Percentiles rank a stretch among this genome's conserved stretches.
phyloP scores from a whole-genome alignment of 2,888 invertebrate species.

The Orchesella flavescens region DNA sequence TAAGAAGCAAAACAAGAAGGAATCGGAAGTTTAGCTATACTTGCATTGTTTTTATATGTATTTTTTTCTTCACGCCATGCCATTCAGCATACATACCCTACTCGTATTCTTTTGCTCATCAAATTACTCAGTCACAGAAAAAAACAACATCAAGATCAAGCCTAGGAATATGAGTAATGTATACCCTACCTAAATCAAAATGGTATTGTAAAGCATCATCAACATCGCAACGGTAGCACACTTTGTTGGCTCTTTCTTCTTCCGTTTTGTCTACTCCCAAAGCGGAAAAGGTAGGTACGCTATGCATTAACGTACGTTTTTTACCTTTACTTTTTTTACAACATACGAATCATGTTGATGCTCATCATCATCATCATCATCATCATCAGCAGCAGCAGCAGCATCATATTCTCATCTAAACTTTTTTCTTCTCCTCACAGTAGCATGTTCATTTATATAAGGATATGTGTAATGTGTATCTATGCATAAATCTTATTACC shows the following conservation, averaged over 20 bases:
- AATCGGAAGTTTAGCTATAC: no score
- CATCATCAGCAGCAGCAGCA: constrained; percentile 5
- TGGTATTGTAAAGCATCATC: no score
- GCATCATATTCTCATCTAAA: not conserved
- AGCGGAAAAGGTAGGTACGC: not conserved
- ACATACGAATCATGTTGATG: constrained; percentile 1
- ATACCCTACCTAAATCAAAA: no score
- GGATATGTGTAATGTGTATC: not conserved
- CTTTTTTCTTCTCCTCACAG: not conserved
- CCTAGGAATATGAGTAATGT: no score
- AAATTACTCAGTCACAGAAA: no score
- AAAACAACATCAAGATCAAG: no score
- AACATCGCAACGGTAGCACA: not conserved
- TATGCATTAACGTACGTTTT: no score
- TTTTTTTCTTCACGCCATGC: no score
- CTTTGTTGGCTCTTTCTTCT: not conserved
- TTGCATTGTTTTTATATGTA: no score
- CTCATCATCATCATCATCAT: constrained; percentile 18
- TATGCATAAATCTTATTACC: constrained; percentile 23
- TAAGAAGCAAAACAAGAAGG: no score
- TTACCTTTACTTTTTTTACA: not conserved
- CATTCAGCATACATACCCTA: no score
- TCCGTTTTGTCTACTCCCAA: not conserved
- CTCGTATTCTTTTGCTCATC: no score
- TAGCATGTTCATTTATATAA: not conserved